Percentiles rank a stretch among this genome's conserved stretches.
Conservation (phyloP, 2,113 vertebrate genomes). For the Macrotis lagotis region DNA sequence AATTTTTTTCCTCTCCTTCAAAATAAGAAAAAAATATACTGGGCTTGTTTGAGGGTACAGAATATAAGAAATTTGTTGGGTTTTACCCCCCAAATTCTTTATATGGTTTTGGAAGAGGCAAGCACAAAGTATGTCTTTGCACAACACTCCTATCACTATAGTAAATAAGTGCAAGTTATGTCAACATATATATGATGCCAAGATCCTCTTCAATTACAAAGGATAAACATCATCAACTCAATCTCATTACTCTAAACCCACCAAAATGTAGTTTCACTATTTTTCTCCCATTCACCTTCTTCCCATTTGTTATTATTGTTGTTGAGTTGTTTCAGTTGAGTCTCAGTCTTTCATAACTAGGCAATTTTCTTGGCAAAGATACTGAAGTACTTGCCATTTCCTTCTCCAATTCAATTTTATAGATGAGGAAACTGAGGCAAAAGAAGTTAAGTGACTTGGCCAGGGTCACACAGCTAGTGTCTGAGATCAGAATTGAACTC, state of each 20-base stretch:
- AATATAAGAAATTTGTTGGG: not conserved
- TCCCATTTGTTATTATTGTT: not conserved
- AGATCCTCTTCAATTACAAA: too few relatives aligned
- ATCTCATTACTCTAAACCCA: not conserved
- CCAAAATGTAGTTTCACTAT: not conserved
- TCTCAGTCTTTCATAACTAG: not conserved
- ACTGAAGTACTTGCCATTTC: not conserved
- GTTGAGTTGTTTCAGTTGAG: not conserved
- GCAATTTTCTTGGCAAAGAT: not conserved
- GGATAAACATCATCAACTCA: too few relatives aligned
- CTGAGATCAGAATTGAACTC: not conserved
- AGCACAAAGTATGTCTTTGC: too few relatives aligned
- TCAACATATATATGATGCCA: too few relatives aligned
- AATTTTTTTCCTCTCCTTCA: not conserved
- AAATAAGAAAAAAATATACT: too few relatives aligned
- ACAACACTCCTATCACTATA: too few relatives aligned
- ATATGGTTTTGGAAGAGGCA: too few relatives aligned
- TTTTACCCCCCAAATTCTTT: too few relatives aligned
- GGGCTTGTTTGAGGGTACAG: not conserved
- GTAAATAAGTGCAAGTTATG: too few relatives aligned
- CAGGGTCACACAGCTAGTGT: not conserved
- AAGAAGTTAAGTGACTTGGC: not conserved
- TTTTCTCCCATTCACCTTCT: not conserved
- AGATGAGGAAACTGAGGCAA: not conserved
- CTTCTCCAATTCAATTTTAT: not conserved